Percentiles rank a stretch among this genome's conserved stretches.
Evolutionary conservation across 2,113 vertebrate species (phyloP).

Genomic region (Aviceda subcristata): DNA sequence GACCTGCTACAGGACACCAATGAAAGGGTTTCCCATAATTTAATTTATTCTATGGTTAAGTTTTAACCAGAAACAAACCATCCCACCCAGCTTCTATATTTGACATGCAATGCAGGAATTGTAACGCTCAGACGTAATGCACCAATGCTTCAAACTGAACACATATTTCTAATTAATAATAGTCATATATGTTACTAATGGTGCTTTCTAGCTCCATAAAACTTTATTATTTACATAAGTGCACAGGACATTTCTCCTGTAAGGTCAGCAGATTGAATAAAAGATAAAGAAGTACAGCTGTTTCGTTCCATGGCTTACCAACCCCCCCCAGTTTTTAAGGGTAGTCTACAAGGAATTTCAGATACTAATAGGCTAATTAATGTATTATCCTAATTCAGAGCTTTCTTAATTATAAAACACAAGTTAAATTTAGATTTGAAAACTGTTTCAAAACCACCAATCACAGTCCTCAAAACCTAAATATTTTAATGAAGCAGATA

Average conservation of each 20-base stretch:
- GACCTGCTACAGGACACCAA: neutral
- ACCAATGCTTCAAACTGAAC: neutral
- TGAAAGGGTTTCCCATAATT: neutral
- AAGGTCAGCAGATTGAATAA: neutral
- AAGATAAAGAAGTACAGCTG: neutral
- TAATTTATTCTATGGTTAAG: neutral
- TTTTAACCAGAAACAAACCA: neutral
- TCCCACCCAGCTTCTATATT: neutral
- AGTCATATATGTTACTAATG: neutral
- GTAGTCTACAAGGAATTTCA: neutral
- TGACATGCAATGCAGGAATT: neutral
- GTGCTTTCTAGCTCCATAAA: neutral
- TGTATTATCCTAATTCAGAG: neutral
- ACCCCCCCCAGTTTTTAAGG: neutral
- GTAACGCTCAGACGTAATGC: neutral
- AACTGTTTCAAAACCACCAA: neutral
- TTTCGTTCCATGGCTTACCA: neutral
- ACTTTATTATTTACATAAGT: neutral
- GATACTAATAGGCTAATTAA: neutral
- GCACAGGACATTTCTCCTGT: neutral
- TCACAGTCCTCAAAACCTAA: neutral
- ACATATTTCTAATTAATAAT: neutral
- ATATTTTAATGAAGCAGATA: neutral
- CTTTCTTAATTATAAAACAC: neutral
- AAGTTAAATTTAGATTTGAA: neutral